Percentiles rank a stretch among this genome's conserved stretches.
These are phyloP conservation scores for Lithophane socia DNA, from an alignment of 2,888 invertebrate species.

Conservation along the genomic window DNA sequence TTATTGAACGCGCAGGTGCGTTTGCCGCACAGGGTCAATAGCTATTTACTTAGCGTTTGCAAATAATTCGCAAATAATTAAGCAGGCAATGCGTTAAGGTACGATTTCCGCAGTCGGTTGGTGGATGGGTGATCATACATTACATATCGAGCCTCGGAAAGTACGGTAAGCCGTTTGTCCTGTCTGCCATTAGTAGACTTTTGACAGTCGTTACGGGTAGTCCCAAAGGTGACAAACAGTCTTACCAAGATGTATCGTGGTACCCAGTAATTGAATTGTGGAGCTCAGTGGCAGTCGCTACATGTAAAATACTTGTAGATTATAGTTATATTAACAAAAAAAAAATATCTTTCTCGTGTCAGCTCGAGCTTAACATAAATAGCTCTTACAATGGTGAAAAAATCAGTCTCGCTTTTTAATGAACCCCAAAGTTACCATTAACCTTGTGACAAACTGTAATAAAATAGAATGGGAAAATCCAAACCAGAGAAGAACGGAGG, in stretches of 20 bases:
- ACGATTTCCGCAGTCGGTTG: background rate
- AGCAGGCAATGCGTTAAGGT: no score
- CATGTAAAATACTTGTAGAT: background rate
- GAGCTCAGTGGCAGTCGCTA: background rate
- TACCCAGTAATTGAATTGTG: background rate
- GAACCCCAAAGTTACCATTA: background rate
- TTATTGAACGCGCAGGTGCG: no score
- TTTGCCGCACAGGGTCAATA: no score
- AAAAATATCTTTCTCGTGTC: background rate
- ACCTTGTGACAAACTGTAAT: background rate
- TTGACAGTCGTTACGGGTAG: background rate
- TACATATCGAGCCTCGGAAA: background rate
- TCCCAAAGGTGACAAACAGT: background rate
- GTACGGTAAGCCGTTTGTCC: background rate
- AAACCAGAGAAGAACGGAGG: slow-evolving; percentile 14
- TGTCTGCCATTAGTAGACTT: background rate
- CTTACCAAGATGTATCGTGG: background rate
- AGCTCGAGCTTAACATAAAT: background rate
- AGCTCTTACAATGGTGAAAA: background rate
- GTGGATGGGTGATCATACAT: background rate
- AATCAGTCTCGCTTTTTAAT: background rate
- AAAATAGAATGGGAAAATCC: slow-evolving; percentile 1
- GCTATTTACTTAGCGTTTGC: no score
- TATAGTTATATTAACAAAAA: background rate
- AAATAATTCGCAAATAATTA: no score